phyloP scores from a whole-genome alignment of 2,888 invertebrate genomes.

The Drosophila atripex region DNA sequence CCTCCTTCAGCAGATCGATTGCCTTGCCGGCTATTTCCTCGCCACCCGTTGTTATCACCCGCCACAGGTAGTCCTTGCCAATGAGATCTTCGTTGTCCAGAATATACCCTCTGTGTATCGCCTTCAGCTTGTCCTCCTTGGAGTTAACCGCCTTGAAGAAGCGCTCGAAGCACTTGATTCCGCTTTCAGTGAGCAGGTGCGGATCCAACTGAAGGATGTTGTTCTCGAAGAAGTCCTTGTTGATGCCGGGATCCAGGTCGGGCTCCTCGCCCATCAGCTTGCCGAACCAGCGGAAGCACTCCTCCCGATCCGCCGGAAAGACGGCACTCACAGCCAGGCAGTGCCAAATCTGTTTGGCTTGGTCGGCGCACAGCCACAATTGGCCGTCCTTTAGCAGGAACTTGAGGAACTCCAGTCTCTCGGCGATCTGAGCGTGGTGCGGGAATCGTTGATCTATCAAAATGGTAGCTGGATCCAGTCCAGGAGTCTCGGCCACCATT shows the following conservation, averaged over 20 bases:
- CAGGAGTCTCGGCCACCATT: constrained; percentile 85
- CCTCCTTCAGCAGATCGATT: constrained; percentile 95
- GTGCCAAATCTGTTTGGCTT: constrained; percentile 98
- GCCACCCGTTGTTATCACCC: constrained; percentile 94
- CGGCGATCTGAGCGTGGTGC: constrained; percentile 96
- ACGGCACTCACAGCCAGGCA: constrained; percentile 97
- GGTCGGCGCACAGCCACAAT: constrained; percentile 97
- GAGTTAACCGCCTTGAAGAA: constrained; percentile 92
- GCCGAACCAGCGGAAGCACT: constrained; percentile 99
- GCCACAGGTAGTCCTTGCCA: constrained; percentile 98
- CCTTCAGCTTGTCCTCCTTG: constrained; percentile 95
- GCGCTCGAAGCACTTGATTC: constrained; percentile 94
- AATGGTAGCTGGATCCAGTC: constrained; percentile 88
- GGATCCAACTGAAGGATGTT: constrained; percentile 97
- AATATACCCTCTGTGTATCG: constrained; percentile 92
- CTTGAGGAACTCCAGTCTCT: constrained; percentile 95
- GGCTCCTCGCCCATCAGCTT: constrained; percentile 98
- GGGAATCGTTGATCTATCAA: constrained; percentile 94
- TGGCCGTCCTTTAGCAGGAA: constrained; percentile 97
- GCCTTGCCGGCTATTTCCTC: constrained; percentile 97
- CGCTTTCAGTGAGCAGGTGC: constrained; percentile 95
- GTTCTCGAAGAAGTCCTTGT: constrained; percentile 97
- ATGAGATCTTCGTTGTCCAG: constrained; percentile 97
- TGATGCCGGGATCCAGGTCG: constrained; percentile 97
- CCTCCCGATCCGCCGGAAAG: constrained; percentile 95